Conservation (phyloP, 2,113 vertebrate species). For the Petaurus breviceps region DNA sequence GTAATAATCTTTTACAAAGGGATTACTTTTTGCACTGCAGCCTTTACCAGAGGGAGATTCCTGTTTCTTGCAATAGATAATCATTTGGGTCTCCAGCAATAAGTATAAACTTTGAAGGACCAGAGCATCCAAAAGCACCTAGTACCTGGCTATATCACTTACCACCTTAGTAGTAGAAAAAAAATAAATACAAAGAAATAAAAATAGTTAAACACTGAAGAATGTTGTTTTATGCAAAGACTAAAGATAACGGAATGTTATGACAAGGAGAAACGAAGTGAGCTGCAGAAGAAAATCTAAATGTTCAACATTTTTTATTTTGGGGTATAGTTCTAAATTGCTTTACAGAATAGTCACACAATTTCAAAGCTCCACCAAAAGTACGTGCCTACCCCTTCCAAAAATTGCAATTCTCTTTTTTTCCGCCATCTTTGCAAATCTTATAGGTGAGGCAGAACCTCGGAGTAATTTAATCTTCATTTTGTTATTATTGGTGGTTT, state of each 20-base stretch:
- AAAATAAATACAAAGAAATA: neutral
- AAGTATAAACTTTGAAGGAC: constrained; percentile 94
- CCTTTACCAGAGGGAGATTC: constrained; percentile 88
- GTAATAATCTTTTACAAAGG: constrained; percentile 87
- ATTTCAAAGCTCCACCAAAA: neutral
- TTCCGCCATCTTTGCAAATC: neutral
- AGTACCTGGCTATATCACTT: constrained; percentile 87
- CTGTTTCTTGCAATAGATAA: constrained; percentile 92
- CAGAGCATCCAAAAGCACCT: constrained; percentile 90
- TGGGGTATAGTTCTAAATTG: neutral
- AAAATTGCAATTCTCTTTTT: neutral
- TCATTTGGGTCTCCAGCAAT: constrained; percentile 90
- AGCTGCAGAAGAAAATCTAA: neutral
- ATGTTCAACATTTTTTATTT: neutral
- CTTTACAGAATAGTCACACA: neutral
- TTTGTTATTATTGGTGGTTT: neutral
- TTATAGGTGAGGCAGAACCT: neutral
- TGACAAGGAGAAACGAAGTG: neutral
- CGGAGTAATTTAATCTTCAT: neutral
- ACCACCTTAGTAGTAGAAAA: constrained; percentile 80
- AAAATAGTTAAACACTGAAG: neutral
- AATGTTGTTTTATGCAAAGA: neutral
- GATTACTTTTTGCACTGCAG: constrained; percentile 90
- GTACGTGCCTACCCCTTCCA: neutral
- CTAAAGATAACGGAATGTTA: neutral